These are phyloP conservation scores for Serranus cabrilla DNA, from an alignment of 2,797 vertebrate species.

Conservation along the genomic window DNA sequence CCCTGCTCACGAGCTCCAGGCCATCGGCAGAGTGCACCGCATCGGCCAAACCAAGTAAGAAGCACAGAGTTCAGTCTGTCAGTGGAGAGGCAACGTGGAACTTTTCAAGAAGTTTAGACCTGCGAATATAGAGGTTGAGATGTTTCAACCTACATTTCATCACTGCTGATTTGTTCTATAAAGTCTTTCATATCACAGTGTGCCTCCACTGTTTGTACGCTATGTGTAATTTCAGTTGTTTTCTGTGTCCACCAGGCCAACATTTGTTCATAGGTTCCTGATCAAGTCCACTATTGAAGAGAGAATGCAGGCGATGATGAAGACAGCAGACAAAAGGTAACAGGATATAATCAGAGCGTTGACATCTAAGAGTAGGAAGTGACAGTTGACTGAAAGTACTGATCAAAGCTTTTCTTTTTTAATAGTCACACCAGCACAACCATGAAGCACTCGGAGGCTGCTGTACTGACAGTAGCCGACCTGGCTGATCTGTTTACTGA, in stretches of 20 bases:
- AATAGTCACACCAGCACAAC: slow-evolving; percentile 90
- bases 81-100: neutral
- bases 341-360: too few species aligned
- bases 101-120: neutral
- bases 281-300: slow-evolving; percentile 99
- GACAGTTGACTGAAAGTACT: neutral
- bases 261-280: slow-evolving; percentile 97
- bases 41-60: slow-evolving; percentile 98
- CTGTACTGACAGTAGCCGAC: slow-evolving; percentile 95
- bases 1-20: slow-evolving; percentile 97
- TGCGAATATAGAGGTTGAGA: neutral
- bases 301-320: slow-evolving; percentile 97
- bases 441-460: slow-evolving; percentile 96
- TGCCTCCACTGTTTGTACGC: neutral
- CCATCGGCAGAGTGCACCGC: slow-evolving; percentile 97
- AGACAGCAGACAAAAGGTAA: slow-evolving; percentile 95
- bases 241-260: slow-evolving; percentile 86
- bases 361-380: too few species aligned
- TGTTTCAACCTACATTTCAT: neutral
- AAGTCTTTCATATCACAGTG: too few species aligned
- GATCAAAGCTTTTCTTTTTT: neutral
- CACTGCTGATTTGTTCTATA: too few species aligned
- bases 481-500: slow-evolving; percentile 97
- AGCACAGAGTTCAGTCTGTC: neutral
- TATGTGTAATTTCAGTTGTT: neutral